Evolutionary conservation across 2,797 vertebrate genomes (phyloP).

Genomic region (Stomatorhinus walkeri): DNA sequence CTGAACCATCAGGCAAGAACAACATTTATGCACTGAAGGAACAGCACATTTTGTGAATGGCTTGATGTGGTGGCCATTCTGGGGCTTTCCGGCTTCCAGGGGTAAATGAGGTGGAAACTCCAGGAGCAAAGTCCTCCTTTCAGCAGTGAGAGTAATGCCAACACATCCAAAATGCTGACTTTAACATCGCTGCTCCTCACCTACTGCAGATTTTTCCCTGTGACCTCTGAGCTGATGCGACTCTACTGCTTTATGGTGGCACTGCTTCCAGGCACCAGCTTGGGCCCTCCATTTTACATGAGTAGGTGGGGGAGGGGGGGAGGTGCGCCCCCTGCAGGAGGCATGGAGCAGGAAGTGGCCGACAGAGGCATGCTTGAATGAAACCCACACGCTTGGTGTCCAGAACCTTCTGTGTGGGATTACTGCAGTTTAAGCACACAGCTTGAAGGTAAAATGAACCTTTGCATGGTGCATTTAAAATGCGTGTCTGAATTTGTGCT

Average conservation of each 20-base stretch:
- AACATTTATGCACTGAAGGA: not conserved
- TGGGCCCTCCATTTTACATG: not conserved
- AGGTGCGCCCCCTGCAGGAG: not conserved
- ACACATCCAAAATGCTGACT: not conserved
- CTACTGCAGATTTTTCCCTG: not conserved
- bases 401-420: not conserved
- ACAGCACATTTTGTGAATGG: not conserved
- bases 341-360: not conserved
- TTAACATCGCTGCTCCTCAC: not conserved
- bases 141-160: not conserved
- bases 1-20: not conserved
- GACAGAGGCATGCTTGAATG: not conserved
- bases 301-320: not conserved
- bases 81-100: not conserved
- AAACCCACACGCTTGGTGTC: not conserved
- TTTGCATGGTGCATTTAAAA: not conserved
- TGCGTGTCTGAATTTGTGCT: conserved; percentile 10
- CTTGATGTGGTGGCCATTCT: not conserved
- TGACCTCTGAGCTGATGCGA: not conserved
- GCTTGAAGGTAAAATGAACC: not conserved
- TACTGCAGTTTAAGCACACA: not conserved
- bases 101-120: not conserved
- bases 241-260: not conserved
- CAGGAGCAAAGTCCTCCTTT: not conserved
- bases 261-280: not conserved